A percentile compares a stretch with the other conserved stretches of the same genome.
Conservation (phyloP, 1,140 invertebrate genomes). For the Trichoplusia ni region DNA sequence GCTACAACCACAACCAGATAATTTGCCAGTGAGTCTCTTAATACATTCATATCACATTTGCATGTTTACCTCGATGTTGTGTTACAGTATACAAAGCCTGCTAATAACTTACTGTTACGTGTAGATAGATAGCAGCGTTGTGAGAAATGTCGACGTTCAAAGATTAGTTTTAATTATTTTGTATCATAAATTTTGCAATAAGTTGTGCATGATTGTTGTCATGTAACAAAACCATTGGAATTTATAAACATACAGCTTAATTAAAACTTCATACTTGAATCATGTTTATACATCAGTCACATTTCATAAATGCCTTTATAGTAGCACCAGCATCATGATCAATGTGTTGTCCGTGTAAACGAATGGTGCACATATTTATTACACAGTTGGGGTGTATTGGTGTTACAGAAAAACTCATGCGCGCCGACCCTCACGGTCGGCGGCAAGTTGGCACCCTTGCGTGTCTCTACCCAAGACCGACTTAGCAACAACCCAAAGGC, state of each 20-base stretch:
- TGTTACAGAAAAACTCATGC: constrained; percentile 50
- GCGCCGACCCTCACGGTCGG: constrained; percentile 54
- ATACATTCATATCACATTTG: not conserved
- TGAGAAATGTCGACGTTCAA: no score
- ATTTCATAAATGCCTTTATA: not conserved
- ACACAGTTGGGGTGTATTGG: constrained; percentile 37
- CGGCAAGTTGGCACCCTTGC: constrained; percentile 40
- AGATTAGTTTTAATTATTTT: no score
- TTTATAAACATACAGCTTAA: no score
- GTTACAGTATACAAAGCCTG: no score
- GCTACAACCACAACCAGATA: constrained; percentile 55
- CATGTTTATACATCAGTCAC: no score
- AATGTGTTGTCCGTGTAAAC: not conserved
- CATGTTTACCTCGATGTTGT: no score
- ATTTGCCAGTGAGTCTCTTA: constrained; percentile 57
- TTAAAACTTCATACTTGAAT: no score
- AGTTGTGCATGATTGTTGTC: no score
- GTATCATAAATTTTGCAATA: no score
- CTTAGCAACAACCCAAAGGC: constrained; percentile 35
- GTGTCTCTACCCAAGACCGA: constrained; percentile 35
- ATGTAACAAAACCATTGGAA: no score
- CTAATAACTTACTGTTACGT: no score
- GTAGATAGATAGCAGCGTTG: no score
- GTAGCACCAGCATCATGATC: not conserved
- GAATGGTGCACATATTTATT: constrained; percentile 31